Evolutionary conservation across 2,113 vertebrate species (phyloP), one percentile per base, ranked within the genome.

Genomic region (Xenopus borealis): DNA sequence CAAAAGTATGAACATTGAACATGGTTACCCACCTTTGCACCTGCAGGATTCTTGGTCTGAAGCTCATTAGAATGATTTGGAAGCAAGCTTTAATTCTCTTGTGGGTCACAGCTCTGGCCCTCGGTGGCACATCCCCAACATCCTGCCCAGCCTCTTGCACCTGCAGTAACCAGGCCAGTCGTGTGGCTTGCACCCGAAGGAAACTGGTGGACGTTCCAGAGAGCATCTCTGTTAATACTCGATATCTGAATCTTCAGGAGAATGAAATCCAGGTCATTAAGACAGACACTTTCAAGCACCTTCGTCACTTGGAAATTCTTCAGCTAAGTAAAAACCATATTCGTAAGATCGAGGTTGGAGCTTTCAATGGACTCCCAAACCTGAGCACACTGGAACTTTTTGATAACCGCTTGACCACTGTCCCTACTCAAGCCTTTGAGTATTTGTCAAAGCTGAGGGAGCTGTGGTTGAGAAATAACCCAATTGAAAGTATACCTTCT

Each of bases 231-330:
- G 91, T 96, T 76, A 98, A 98, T 92, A 98, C 97, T 0, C 89
- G 97, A 45, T 98, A 98, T 94, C 93, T 98, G 87, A 98, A 98
- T 88, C 90, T 98, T 59, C 97, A 98, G 86, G 97, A 98, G 88
- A 98, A 98, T 75, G 88, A 91, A 4, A 96, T 98, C 88, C 96
- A 98, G 92, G 92, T 98, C 55, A 98, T 98, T 88, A 94, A 94
- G 61, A 97, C 96, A 0, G 97, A 98, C 86, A 98, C 96, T 19
- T 99, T 99, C 90, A 98, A 97, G 76, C 95, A 99, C 82, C 86
- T 99, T 47, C 85, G 95, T 30, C 97, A 98, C 85, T 84, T 99
- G 71, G 97, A 99, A 91, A 99, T 99, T 83, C 90, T 99, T 0
- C 97, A 99, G 86, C 89, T 99, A 1, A 98, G 96, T 85, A 94